Percentiles rank a stretch among this genome's conserved stretches.
Evolutionary conservation across 1,140 invertebrate genomes (phyloP).

Genomic region (Cydia fagiglandana): DNA sequence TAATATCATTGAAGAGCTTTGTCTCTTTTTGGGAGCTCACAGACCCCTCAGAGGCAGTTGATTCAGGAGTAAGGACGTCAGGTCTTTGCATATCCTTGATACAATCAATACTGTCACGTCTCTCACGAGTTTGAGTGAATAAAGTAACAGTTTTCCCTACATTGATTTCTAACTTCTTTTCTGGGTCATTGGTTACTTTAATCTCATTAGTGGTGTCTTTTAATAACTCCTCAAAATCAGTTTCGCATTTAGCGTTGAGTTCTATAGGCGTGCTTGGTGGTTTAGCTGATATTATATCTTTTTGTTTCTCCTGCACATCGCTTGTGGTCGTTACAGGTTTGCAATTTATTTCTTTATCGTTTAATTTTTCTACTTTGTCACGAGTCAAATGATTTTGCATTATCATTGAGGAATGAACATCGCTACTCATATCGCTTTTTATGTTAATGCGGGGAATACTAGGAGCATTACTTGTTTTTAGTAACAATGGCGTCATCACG

Average conservation of each 20-base stretch:
- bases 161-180: conserved; percentile 70
- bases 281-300: conserved; percentile 31
- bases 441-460: conserved; percentile 51
- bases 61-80: conserved; percentile 26
- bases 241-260: conserved; percentile 67
- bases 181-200: conserved; percentile 68
- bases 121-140: conserved; percentile 44
- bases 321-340: conserved; percentile 15
- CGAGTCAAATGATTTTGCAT: conserved; percentile 27
- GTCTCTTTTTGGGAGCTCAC: conserved; percentile 3
- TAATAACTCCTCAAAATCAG: conserved; percentile 77
- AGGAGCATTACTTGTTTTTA: conserved; percentile 57
- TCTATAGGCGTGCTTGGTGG: conserved; percentile 35
- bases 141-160: conserved; percentile 63
- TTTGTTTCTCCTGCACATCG: conserved; percentile 25
- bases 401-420: conserved; percentile 9
- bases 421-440: conserved; percentile 46
- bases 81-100: conserved; percentile 38
- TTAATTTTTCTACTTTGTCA: conserved; percentile 8
- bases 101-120: conserved; percentile 37
- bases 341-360: conserved; percentile 33
- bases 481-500: conserved; percentile 64
- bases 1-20: background rate
- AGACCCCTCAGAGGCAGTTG: conserved; percentile 10
- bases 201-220: conserved; percentile 78